Evolutionary conservation across 64 coral and sea anemone genomes (phyloP), one percentile per base, ranked within the genome.

Genomic region (Acropora yongei): DNA sequence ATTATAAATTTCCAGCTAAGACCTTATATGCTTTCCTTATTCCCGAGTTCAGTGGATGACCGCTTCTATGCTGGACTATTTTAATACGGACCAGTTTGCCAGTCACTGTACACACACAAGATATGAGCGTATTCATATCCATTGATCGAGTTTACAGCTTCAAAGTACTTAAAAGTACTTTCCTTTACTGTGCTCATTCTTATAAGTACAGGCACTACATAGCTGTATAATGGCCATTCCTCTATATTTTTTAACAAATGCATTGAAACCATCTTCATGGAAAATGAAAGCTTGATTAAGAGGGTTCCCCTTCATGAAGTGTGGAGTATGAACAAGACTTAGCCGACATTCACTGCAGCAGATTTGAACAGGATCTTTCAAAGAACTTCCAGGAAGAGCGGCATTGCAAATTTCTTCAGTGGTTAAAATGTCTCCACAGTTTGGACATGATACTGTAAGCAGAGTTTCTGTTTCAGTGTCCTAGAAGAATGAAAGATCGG

Each of bases 201-300:
- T 93, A 11, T 3, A 14, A 53, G 75, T 72, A 60, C 91, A 93
- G 7, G 77, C 84, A 93, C 91, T 93, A 5, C 51, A 72, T 13
- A 93, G 14, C 41, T 93, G 84, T 16, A 93, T 88, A 17, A 76
- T 84, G 41, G 84, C 82, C 63, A 93, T 80, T 44, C 77, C 77
- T 39, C 84, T 45, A 40, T 84, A 74, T 50, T 93, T 93, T 14
- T 88, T 93, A 2, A 78, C 90, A 79, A 92, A 49, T 14, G 74
- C 90, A 72, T 93, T 93, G 42, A 93, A 93, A 49, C 91, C 91
- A 88, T 93, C 84, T 17, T 93, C 84, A 75, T 88, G 67, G 55
- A 88, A 93, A 60, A 89, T 96, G 86, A 60, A 96, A 92, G 44
- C 89, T 89, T 96, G 90, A 55, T 96, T 96, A 14, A 93, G 46